Percentiles rank a stretch among this genome's conserved stretches.
phyloP scores from a whole-genome alignment of 2,113 vertebrate genomes.

The Tychaedon coryphoeus region DNA sequence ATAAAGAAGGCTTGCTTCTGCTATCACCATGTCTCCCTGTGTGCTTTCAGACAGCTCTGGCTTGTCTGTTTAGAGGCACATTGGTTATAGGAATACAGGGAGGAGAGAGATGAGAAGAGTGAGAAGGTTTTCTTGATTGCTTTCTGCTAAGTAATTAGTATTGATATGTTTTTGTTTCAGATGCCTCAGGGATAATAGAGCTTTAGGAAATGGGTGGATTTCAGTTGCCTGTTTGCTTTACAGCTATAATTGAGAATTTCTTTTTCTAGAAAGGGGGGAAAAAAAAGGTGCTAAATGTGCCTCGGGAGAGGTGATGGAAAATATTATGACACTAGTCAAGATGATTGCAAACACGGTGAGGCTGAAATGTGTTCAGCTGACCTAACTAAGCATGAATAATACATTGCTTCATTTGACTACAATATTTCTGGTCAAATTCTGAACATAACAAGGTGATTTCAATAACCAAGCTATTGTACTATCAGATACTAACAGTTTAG shows the following conservation, averaged over 20 bases:
- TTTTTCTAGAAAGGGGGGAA: conserved; percentile 25
- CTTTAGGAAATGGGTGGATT: conserved; percentile 40
- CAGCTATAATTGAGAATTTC: conserved; percentile 59
- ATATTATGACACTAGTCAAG: conserved; percentile 77
- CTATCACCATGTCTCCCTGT: background rate
- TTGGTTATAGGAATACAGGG: background rate
- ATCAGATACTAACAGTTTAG: background rate
- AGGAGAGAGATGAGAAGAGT: background rate
- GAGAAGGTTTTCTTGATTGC: conserved; percentile 31
- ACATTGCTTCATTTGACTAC: conserved; percentile 38
- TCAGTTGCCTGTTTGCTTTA: conserved; percentile 57
- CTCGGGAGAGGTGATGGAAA: conserved; percentile 62
- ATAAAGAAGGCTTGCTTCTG: conserved; percentile 5
- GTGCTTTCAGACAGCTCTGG: background rate
- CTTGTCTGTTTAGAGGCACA: background rate
- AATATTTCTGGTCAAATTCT: conserved; percentile 52
- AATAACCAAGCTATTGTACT: conserved; percentile 1
- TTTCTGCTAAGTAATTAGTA: conserved; percentile 56
- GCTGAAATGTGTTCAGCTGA: conserved; percentile 53
- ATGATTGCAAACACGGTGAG: conserved; percentile 62
- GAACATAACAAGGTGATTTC: conserved; percentile 41
- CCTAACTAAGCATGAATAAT: conserved; percentile 50
- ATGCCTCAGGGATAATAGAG: conserved; percentile 44
- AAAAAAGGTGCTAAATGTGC: conserved; percentile 69
- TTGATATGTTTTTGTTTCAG: conserved; percentile 36